Base-by-base conservation (phyloP, 2,888 invertebrate species). In the Synanthedon andrenaeformis region DNA sequence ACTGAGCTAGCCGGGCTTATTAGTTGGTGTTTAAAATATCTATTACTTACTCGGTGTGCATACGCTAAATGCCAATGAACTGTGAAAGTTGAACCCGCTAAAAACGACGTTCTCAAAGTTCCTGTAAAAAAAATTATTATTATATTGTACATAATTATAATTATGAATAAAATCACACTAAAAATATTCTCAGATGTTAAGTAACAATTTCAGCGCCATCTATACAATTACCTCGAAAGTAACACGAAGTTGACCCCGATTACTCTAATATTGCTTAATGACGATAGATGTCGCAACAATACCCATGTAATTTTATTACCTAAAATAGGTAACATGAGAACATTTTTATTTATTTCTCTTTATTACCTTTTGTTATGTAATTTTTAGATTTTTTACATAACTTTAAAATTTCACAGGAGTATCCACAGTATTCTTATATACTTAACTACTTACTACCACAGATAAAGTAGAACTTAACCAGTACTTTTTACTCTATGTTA, bases 11-110 rank as follows among this genome's bases (percentile, higher is more conserved):
- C 83, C 83, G 82, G 83, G 83, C 83, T 51, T 13, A 2, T 28
- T 11, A 28, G 35, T 28, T 28, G 1, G 1, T 1, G 0, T 12
- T 17, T 49, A 45, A 45, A 49, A 19, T 49, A 35, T 87, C 91
- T 49, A 49, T 17, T 12, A 41, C n/a, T 51, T 51, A 51, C 51
- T 51, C 19, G 89, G 74, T 98, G 97, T 4, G 97, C 95, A 83
- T 96, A 96, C 11, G 49, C 49, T 17, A 49, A 49, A 49, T 49
- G 49, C 49, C 51, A 51, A 51, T 51, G 51, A 19, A 35, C 93
- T 80, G 94, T 96, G 70, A 98, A 92, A 58, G 90, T 90, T 35
- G 51, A 51, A 6, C 51, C 51, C 6, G 51, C 23, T 51, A 51
- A 51, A 51, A 51, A 51, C 23, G 51, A 51, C 6, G 51, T 51